These are phyloP conservation scores for Electrophaes corylata DNA, from an alignment of 2,888 invertebrate genomes.

Conservation along the genomic window DNA sequence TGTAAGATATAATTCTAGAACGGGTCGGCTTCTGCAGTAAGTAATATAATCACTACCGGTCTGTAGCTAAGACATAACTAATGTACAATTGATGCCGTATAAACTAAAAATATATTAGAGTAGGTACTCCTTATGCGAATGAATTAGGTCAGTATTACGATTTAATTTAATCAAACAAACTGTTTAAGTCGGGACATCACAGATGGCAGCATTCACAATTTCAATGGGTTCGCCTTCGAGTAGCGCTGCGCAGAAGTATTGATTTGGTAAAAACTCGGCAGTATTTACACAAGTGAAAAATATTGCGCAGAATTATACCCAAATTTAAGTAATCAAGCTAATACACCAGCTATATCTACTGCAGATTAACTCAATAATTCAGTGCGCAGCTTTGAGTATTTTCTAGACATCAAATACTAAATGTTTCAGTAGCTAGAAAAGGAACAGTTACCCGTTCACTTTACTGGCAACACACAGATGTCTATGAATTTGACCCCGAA, in stretches of 20 bases:
- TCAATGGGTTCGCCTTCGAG: conserved; percentile 57
- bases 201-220: conserved; percentile 66
- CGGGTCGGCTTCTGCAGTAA: too few relatives aligned
- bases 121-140: background rate
- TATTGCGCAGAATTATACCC: conserved; percentile 27
- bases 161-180: conserved; percentile 8
- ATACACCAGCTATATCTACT: background rate
- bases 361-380: conserved; percentile 22
- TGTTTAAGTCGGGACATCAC: conserved; percentile 30
- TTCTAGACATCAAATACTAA: conserved; percentile 16
- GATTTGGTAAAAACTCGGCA: conserved; percentile 64
- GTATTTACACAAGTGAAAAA: conserved; percentile 71
- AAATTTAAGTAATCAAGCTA: conserved; percentile 17
- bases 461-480: conserved; percentile 73
- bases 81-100: background rate
- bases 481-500: conserved; percentile 85
- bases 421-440: conserved; percentile 13
- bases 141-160: conserved; percentile 22
- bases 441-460: conserved; percentile 26
- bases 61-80: background rate
- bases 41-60: background rate
- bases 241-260: conserved; percentile 79
- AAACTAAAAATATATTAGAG: background rate
- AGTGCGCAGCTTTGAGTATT: conserved; percentile 2
- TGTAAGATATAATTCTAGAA: too few relatives aligned